Base-by-base conservation (phyloP, 2,888 invertebrate species). In the Apamea crenata region DNA sequence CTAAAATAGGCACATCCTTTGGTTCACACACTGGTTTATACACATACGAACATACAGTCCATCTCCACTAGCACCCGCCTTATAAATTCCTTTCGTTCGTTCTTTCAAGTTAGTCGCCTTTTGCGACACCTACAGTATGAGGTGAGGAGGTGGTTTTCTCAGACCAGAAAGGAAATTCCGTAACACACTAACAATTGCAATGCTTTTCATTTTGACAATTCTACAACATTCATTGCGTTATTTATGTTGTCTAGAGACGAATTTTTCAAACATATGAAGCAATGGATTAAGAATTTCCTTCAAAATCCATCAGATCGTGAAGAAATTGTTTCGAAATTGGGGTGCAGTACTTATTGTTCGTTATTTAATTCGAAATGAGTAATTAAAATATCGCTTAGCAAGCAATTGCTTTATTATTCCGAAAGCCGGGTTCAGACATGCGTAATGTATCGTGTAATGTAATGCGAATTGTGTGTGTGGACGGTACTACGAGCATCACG, bases 321-420 rank as follows among this genome's bases (percentile, higher is more conserved):
- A 16, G 16, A 29, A 2, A 7, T 16, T 16, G 6, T 29, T 61
- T 2, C 16, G 29, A 6, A 61, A 61, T 61, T 29, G 7, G 12
- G 7, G 16, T 61, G 18, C 29, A 63, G 18, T 63, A 32, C 32
- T 63, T 68, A 47, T 12, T 47, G 25, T 75, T 29, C 36, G 16
- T 69, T 50, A 29, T 53, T 70, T 36, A 75, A 75, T 56, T 25
- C 25, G 8, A 73, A 74, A 59, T 32, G 3, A n/a, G 21, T 74
- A 21, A 50, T 74, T 76, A 50, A 76, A 76, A 76, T 44, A 47
- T 44, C 29, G 29, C 29, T 16, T 29, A 29, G 61, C 61, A 1
- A 61, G 61, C 61, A 74, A 74, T 59, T 47, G 14, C 32, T 18
- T n/a, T 73, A 36, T 47, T 74, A 32, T 59, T 14, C 18, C 25